A percentile compares a stretch with the other conserved stretches of the same genome.
Evolutionary conservation across 2,113 vertebrate species (phyloP).

Genomic region (Poeciliopsis retropinna): DNA sequence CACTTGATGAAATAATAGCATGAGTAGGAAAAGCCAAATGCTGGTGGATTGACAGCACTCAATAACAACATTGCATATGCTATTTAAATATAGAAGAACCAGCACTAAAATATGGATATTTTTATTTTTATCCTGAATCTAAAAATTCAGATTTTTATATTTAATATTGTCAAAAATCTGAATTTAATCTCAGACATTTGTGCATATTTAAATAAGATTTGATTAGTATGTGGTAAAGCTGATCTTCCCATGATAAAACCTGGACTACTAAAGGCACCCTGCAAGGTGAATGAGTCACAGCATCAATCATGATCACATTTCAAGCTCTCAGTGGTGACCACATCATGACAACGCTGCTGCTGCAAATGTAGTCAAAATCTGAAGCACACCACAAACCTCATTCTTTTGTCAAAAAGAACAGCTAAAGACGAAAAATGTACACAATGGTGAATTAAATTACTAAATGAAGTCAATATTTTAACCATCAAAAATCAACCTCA

Average conservation of each 20-base stretch:
- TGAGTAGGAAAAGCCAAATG: conserved; percentile 2
- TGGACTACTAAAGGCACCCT: not conserved
- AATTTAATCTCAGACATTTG: not conserved
- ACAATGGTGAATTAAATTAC: not conserved
- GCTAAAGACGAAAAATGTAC: not conserved
- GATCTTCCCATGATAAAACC: not conserved
- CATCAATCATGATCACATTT: not conserved
- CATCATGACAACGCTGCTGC: conserved; percentile 14
- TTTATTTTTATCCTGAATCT: not conserved
- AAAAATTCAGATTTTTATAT: not conserved
- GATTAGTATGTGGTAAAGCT: conserved; percentile 5
- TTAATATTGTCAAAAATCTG: not conserved
- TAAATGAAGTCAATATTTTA: too few relatives aligned
- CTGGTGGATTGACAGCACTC: not conserved
- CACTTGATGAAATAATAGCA: conserved; percentile 13
- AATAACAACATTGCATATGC: not conserved
- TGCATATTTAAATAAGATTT: conserved; percentile 7
- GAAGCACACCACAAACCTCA: not conserved
- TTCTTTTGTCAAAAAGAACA: not conserved
- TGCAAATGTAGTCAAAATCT: not conserved
- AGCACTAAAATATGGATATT: not conserved
- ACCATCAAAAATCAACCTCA: too few relatives aligned
- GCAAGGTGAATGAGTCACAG: conserved; percentile 12
- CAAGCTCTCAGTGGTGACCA: not conserved
- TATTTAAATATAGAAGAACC: not conserved